These are phyloP conservation scores for Rhaphigaster nebulosa DNA, from an alignment of 2,888 invertebrate genomes.

Conservation along the genomic window DNA sequence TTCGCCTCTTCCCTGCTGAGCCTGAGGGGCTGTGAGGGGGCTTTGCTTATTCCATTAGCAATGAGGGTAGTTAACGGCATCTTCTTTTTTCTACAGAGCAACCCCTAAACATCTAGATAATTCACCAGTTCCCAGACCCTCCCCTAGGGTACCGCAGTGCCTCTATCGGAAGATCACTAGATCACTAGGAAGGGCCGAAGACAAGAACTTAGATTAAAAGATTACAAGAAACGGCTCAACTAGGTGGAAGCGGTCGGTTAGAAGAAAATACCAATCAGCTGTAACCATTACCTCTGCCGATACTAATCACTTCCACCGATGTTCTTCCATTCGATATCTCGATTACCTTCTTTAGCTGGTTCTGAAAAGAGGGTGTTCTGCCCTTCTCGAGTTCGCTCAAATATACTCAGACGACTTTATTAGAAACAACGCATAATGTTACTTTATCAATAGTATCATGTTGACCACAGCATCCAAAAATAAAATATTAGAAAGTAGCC, in stretches of 20 bases:
- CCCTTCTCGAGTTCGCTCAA: no score
- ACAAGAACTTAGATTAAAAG: neutral
- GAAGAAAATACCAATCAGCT: neutral
- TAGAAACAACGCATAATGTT: no score
- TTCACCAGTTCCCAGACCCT: neutral
- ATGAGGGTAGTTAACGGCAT: neutral
- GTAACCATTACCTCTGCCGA: neutral
- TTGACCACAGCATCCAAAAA: no score
- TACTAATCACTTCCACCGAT: neutral
- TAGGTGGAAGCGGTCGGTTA: neutral
- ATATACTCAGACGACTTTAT: no score
- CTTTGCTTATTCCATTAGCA: neutral
- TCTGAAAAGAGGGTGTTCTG: neutral
- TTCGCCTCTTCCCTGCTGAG: neutral
- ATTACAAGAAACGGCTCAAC: neutral
- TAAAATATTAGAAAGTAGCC: no score
- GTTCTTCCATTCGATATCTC: neutral
- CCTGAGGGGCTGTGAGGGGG: neutral
- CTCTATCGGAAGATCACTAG: neutral
- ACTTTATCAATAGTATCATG: no score
- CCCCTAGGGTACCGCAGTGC: neutral
- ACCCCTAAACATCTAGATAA: constrained; percentile 1
- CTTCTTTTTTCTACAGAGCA: neutral
- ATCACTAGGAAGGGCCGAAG: neutral
- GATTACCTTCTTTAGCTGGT: neutral